Evolutionary conservation across 2,113 vertebrate genomes (phyloP).

Genomic region (Spea bombifrons): DNA sequence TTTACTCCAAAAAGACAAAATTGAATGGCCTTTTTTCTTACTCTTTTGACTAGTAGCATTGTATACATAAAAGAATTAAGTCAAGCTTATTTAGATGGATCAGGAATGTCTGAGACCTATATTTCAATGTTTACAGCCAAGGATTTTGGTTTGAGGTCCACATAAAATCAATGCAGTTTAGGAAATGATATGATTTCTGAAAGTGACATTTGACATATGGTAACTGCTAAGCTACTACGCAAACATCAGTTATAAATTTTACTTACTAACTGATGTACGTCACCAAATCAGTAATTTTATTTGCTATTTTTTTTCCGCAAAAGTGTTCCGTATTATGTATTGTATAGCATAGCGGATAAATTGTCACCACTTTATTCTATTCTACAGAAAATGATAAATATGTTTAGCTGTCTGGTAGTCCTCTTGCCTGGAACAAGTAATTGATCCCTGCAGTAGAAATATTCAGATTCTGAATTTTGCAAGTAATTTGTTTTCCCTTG

Average conservation of each 20-base stretch:
- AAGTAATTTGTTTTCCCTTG: no score
- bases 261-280: background rate
- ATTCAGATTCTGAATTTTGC: no score
- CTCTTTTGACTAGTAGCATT: slow-evolving; percentile 78
- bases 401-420: no score
- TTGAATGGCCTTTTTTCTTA: slow-evolving; percentile 71
- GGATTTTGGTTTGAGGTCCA: slow-evolving; percentile 74
- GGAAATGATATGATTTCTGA: slow-evolving; percentile 66
- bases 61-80: slow-evolving; percentile 68
- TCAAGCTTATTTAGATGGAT: slow-evolving; percentile 67
- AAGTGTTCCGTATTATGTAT: no score
- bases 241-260: background rate
- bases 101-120: slow-evolving; percentile 65
- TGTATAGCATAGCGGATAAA: no score
- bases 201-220: background rate
- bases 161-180: slow-evolving; percentile 75
- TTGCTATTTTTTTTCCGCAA: background rate
- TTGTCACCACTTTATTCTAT: no score
- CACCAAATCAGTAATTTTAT: background rate
- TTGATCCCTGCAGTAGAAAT: no score
- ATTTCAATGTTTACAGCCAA: slow-evolving; percentile 71
- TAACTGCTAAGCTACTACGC: background rate
- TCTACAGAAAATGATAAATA: no score
- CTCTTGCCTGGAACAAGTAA: no score
- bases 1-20: slow-evolving; percentile 68